phyloP scores from a whole-genome alignment of 2,888 invertebrate species.

The Leptopilina syphax region DNA sequence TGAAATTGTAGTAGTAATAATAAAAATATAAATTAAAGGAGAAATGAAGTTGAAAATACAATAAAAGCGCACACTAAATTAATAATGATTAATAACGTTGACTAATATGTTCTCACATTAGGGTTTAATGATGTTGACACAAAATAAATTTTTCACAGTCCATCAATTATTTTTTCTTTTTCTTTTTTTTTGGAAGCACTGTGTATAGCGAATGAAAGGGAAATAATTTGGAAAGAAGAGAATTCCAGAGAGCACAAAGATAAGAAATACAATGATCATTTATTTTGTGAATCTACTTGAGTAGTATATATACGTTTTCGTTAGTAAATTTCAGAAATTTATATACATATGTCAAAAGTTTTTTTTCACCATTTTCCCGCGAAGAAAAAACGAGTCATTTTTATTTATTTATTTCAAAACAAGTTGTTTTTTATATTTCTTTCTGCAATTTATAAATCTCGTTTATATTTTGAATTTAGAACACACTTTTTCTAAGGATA shows the following conservation, averaged over 20 bases:
- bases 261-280: constrained; percentile 3
- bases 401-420: too few relatives aligned
- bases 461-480: too few relatives aligned
- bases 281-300: neutral
- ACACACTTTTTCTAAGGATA: too few relatives aligned
- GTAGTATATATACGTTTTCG: neutral
- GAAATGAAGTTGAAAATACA: neutral
- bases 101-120: neutral
- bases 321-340: neutral
- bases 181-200: neutral
- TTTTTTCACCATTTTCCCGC: neutral
- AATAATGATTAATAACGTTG: neutral
- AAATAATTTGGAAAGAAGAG: neutral
- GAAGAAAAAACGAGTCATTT: too few relatives aligned
- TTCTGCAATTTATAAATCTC: too few relatives aligned
- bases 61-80: neutral
- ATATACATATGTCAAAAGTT: neutral
- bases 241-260: neutral
- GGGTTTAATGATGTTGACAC: neutral
- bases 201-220: constrained; percentile 1
- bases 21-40: neutral
- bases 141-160: neutral
- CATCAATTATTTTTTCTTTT: neutral
- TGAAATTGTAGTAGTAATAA: neutral
- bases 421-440: too few relatives aligned